Evolutionary conservation across 92 coral and sea anemone genomes (phyloP), one percentile per base, ranked within the genome.

Genomic region (Desmophyllum pertusum): DNA sequence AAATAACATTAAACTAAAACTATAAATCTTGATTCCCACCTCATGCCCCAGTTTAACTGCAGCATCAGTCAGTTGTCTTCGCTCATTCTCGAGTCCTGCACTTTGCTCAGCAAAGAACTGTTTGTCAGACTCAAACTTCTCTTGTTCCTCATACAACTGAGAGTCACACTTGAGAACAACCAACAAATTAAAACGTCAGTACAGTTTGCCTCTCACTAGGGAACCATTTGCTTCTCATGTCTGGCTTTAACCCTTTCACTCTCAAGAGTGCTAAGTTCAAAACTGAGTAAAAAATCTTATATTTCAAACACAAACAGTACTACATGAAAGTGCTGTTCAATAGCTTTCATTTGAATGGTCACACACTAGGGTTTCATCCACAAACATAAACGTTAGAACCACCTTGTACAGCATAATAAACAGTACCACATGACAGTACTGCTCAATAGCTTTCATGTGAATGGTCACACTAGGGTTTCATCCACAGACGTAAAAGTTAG

Each of bases 21-120:
- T n/a, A n/a, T n/a, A n/a, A n/a, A n/a, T n/a, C n/a, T n/a, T n/a
- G 23, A 3, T 57, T 39, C 70, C 33, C 51, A 96, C 99, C 95
- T 96, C 98, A 36, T 84, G 92, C 10, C 97, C 98, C 10, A 96
- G 88, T 76, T 93, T 90, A 25, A 93, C 92, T 39, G 98, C 98
- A 53, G 99, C 94, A 51, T 96, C 99, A 0, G 98, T 94, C 68
- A 94, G 93, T n/a, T 84, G 85, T 77, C 86, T 95, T 75, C 98
- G 85, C 41, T 96, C 98, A 13, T 88, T 86, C 33, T 94, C 97
- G 64, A 96, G 89, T 5, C 89, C 78, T 33, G 69, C 70, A 76
- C 88, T 90, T 78, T 92, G 98, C 27, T 94, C 93, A 31, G 89
- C 79, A 51, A 92, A 88, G 37, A 92, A 76, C 70, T 79, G 72